These are phyloP conservation scores for Neodontobutis hainanensis DNA, from an alignment of 2,113 vertebrate genomes.

Conservation along the genomic window DNA sequence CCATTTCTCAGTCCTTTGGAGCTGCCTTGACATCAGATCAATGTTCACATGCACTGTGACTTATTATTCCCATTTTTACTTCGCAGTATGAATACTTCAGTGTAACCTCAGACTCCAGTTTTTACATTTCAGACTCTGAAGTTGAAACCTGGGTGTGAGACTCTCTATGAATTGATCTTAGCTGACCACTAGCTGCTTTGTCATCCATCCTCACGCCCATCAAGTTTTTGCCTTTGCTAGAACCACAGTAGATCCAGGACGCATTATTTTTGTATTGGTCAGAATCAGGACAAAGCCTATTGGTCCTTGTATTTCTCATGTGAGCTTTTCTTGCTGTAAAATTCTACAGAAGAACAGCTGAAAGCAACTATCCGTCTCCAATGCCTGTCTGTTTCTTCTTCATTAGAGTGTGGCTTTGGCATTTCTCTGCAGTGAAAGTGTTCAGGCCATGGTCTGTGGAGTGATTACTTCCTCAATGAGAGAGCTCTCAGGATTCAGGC, in stretches of 20 bases:
- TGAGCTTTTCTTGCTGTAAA: no score
- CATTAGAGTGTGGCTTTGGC: constrained; percentile 35
- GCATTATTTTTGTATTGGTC: no score
- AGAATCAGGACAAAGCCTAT: no score
- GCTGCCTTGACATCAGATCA: constrained; percentile 8
- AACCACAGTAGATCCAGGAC: no score
- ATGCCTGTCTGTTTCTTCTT: constrained; percentile 39
- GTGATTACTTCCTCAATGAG: constrained; percentile 51
- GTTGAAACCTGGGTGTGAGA: no score
- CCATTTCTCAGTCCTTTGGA: not conserved
- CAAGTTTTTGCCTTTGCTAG: no score
- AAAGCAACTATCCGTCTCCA: constrained; percentile 43
- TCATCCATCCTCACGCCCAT: no score
- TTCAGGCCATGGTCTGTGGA: constrained; percentile 32
- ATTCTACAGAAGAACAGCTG: constrained; percentile 32
- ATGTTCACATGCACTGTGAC: not conserved
- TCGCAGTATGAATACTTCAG: constrained; percentile 12
- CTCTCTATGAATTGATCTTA: no score
- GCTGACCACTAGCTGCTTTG: no score
- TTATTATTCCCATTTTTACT: constrained; percentile 10
- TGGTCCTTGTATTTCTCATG: no score
- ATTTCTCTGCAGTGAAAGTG: constrained; percentile 29
- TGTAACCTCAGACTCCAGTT: not conserved
- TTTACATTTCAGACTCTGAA: not conserved
- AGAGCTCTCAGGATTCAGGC: constrained; percentile 23